Percentiles rank a stretch among this genome's conserved stretches.
Conservation (phyloP, 2,797 vertebrate genomes). For the Nyctibius grandis region DNA sequence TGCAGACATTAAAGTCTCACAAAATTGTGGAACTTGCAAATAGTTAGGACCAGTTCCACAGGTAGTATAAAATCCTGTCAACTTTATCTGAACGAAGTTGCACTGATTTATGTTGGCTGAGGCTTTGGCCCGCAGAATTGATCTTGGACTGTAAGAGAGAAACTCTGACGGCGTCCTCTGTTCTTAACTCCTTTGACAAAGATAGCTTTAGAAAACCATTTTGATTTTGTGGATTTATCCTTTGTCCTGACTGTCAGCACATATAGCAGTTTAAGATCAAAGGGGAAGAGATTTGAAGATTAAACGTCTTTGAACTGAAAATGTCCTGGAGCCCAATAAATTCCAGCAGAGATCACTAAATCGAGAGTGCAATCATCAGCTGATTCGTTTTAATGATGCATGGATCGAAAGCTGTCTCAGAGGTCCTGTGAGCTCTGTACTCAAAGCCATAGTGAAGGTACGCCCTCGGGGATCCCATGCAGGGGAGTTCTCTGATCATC, state of each 20-base stretch:
- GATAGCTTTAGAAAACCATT: constrained; percentile 37
- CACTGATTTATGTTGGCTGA: constrained; percentile 20
- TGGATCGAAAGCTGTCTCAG: background rate
- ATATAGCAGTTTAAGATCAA: constrained; percentile 28
- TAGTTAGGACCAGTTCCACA: background rate
- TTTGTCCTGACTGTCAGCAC: constrained; percentile 53
- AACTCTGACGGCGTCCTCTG: background rate
- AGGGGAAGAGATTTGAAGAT: constrained; percentile 48
- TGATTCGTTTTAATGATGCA: constrained; percentile 2
- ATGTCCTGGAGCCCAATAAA: constrained; percentile 34
- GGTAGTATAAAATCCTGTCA: background rate
- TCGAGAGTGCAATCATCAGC: background rate
- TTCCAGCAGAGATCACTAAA: constrained; percentile 32
- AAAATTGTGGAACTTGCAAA: background rate
- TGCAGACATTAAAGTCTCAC: background rate
- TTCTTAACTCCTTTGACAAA: constrained; percentile 45
- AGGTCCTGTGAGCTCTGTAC: background rate
- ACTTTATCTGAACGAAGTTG: background rate
- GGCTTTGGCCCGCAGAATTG: constrained; percentile 25
- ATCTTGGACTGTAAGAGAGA: background rate
- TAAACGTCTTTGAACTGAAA: background rate
- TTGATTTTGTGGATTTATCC: constrained; percentile 57
- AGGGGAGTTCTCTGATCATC: background rate
- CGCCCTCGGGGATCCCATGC: fast-evolving
- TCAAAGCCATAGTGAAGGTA: background rate